phyloP scores from a whole-genome alignment of 2,113 vertebrate species.

The Pholis gunnellus region DNA sequence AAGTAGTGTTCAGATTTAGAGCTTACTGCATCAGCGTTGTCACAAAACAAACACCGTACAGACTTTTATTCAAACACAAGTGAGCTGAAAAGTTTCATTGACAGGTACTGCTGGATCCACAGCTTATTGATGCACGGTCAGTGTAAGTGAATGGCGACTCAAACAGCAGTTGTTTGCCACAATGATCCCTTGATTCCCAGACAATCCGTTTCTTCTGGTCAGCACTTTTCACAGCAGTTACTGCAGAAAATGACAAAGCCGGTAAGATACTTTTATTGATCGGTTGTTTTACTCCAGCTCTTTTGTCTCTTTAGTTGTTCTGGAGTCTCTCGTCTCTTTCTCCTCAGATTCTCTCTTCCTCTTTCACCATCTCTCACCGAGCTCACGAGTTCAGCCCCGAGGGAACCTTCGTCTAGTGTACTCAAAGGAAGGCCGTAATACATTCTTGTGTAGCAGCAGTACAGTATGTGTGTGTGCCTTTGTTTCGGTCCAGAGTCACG shows the following conservation, averaged over 20 bases:
- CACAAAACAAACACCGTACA: conserved; percentile 6
- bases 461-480: conserved; percentile 24
- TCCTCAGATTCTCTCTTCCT: conserved; percentile 24
- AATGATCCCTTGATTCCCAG: conserved; percentile 53
- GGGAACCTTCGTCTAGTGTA: conserved; percentile 13
- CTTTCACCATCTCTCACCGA: conserved; percentile 9
- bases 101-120: conserved; percentile 43
- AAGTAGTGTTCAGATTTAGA: conserved; percentile 14
- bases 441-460: conserved; percentile 11
- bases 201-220: conserved; percentile 48
- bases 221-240: conserved; percentile 60
- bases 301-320: conserved; percentile 49
- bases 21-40: neutral
- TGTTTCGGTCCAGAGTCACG: conserved; percentile 5
- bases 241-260: conserved; percentile 57
- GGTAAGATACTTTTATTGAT: conserved; percentile 61
- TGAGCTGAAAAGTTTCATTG: conserved; percentile 22
- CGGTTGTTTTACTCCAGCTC: conserved; percentile 39
- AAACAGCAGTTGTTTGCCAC: conserved; percentile 58
- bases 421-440: conserved; percentile 28
- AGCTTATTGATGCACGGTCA: conserved; percentile 39
- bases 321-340: neutral
- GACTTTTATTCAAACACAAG: conserved; percentile 26
- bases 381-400: conserved; percentile 24
- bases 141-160: conserved; percentile 43